Evolutionary conservation across 2,888 invertebrate genomes (phyloP), one percentile per base, ranked within the genome.

Genomic region (Macrophya alboannulata): DNA sequence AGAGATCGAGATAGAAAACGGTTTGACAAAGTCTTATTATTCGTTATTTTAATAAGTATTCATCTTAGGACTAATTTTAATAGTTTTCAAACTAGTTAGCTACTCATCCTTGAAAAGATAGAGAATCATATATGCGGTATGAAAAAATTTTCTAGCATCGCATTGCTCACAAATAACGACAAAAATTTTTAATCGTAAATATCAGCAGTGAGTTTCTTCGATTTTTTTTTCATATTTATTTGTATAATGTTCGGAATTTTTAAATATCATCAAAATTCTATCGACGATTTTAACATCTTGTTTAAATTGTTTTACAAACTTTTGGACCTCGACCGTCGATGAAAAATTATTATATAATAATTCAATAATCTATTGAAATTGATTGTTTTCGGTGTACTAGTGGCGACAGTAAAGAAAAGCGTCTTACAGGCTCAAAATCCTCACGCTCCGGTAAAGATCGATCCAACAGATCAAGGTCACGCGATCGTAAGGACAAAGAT

Each of bases 391-490:
- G 90, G 88, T 91, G 87, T 94, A 94, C 94, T 91, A 96, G 96
- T 90, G 94, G 95, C 86, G 96, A 96, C 87, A 94, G 94, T 94
- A 96, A 96, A 90, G 96, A 96, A 90, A 95, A 95, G 90, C 95
- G 96, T 87, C 91, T 94, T 93, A 95, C 95, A 68, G 94, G 95
- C 65, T 95, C 95, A 86, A 96, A 96, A 91, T 95, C 95, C 79
- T 95, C 95, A 37, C 94, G 95, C 74, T 93, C 91, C 31, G 91
- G 90, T 84, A 94, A 93, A 90, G 94, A 94, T 71, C 89, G 92
- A 68, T 92, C 93, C 48, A 94, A 94, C 84, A 94, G 95, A 87
- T 95, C 95, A 0, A 94, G 95, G 88, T 95, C 95, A 8, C 95
- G 95, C 82, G 96, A 96, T 45, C 95, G 95, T 87, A 94, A 94